phyloP scores from a whole-genome alignment of 92 coral and sea anemone genomes.

The Palythoa grandis region DNA sequence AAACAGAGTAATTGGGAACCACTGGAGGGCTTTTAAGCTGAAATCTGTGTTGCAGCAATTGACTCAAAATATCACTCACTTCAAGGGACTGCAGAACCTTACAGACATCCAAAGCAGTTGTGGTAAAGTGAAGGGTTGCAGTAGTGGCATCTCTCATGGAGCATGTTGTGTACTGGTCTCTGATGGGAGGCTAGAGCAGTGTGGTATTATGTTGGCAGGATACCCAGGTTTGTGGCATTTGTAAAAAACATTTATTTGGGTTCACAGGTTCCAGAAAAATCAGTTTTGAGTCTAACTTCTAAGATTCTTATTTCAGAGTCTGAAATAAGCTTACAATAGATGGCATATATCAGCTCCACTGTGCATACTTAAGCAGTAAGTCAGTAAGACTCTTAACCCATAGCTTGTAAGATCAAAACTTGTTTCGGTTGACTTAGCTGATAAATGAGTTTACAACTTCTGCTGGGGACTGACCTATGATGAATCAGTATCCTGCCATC shows the following conservation, averaged over 20 bases:
- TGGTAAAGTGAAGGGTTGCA: constrained; percentile 38
- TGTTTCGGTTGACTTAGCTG: no score
- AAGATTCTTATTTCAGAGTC: no score
- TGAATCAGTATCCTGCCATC: no score
- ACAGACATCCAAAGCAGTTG: constrained; percentile 58
- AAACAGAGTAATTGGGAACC: constrained; percentile 65
- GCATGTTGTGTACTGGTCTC: constrained; percentile 3
- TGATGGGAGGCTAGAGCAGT: constrained; percentile 15
- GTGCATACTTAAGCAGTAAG: no score
- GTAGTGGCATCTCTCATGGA: constrained; percentile 46
- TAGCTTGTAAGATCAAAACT: no score
- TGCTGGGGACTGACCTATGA: no score
- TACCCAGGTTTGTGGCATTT: constrained; percentile 68
- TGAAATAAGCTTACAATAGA: no score
- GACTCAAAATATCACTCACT: constrained; percentile 52
- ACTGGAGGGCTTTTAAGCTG: constrained; percentile 71
- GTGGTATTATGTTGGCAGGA: constrained; percentile 74
- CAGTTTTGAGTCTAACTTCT: no score
- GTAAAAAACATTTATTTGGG: not conserved
- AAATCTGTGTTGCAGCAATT: constrained; percentile 50
- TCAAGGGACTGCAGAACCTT: constrained; percentile 55
- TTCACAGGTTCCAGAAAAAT: no score
- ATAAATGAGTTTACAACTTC: no score
- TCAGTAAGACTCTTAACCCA: no score
- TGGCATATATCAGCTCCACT: no score